Evolutionary conservation across 37 sponge, comb jelly and placozoan genomes (phyloP).

Genomic region (Ianthella basta): DNA sequence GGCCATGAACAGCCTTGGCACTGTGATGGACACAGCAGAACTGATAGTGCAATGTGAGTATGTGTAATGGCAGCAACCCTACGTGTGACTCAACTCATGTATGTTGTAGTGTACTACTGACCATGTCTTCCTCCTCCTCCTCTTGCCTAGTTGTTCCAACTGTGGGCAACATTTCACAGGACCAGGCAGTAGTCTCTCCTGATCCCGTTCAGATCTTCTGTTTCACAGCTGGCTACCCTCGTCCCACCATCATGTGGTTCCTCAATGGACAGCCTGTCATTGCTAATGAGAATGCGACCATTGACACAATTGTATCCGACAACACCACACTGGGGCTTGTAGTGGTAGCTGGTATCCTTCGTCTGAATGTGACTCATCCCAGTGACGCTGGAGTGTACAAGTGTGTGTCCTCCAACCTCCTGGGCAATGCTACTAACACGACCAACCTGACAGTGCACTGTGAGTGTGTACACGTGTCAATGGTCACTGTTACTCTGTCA

Average conservation of each 20-base stretch:
- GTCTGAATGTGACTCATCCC: too few species aligned
- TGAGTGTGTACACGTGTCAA: too few species aligned
- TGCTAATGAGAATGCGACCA: not conserved
- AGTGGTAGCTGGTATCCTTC: too few species aligned
- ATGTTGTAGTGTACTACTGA: too few species aligned
- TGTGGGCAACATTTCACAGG: not conserved
- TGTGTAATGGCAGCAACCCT: not conserved
- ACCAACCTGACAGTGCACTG: not conserved
- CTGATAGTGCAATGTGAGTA: conserved; percentile 11
- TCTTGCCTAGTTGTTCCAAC: not conserved
- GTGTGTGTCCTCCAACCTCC: not conserved
- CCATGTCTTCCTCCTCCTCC: not conserved
- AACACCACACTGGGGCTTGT: not conserved
- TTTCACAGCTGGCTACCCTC: not conserved
- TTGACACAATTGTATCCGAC: not conserved
- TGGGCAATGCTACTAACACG: not conserved
- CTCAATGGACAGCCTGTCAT: too few species aligned
- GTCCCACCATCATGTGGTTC: not conserved
- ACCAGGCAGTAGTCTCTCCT: not conserved
- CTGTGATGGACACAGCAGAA: not conserved
- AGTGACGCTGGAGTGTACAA: conserved; percentile 27
- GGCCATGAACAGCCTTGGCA: not conserved
- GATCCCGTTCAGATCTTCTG: not conserved
- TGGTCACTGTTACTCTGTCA: too few species aligned
- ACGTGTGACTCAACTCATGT: too few species aligned